phyloP scores from a whole-genome alignment of 2,797 vertebrate genomes.

The Microchirus variegatus region DNA sequence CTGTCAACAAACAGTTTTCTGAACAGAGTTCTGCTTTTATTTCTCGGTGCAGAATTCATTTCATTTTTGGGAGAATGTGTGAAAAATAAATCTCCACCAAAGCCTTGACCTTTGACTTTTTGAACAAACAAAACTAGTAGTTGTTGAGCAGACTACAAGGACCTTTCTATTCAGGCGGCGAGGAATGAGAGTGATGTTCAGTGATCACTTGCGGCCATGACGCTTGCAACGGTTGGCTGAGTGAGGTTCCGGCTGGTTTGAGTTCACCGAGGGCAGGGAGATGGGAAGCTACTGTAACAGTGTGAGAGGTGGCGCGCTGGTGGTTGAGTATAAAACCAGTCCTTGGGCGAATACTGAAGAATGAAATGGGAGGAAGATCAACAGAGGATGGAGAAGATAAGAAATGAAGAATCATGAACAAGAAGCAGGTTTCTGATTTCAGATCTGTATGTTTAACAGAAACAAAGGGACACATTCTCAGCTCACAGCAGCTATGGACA shows the following conservation, averaged over 20 bases:
- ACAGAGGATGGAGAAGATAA: neutral
- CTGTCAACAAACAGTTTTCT: neutral
- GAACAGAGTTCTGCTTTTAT: neutral
- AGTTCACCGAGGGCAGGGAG: too few relatives aligned
- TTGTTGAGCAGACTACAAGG: constrained; percentile 7
- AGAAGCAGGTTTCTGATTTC: neutral
- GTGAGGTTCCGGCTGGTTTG: constrained; percentile 1
- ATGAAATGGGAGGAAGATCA: neutral
- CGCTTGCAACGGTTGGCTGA: constrained; percentile 10
- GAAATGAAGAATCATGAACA: neutral
- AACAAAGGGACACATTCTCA: neutral
- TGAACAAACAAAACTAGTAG: neutral
- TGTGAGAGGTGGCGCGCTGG: too few relatives aligned
- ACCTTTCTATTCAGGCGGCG: constrained; percentile 11
- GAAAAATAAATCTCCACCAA: constrained; percentile 3
- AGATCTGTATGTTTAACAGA: neutral
- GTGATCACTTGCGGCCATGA: constrained; percentile 7
- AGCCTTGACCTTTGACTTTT: constrained; percentile 6
- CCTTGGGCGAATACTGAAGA: neutral
- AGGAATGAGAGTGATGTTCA: constrained; percentile 1
- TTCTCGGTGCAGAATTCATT: neutral
- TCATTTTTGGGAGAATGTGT: constrained; percentile 1
- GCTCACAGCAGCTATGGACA: neutral
- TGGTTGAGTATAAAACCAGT: neutral
- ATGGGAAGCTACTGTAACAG: too few relatives aligned